Evolutionary conservation across 2,797 vertebrate genomes (phyloP).

Genomic region (Momotus momota): DNA sequence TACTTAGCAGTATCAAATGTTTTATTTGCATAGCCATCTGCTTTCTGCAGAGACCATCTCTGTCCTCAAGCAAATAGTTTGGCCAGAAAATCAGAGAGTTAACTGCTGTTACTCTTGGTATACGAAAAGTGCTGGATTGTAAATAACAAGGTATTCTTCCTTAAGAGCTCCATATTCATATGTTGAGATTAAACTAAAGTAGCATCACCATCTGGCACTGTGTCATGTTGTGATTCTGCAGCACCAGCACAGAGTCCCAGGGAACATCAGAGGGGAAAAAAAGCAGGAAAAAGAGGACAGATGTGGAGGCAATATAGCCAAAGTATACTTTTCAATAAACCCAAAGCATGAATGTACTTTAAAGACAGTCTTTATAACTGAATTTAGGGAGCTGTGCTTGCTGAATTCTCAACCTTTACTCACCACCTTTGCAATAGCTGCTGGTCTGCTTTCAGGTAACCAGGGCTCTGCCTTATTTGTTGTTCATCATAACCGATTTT

Average conservation of each 20-base stretch:
- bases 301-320: not conserved
- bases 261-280: not conserved
- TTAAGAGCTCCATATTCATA: slow-evolving; percentile 3
- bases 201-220: slow-evolving; percentile 13
- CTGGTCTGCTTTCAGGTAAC: not conserved
- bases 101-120: not conserved
- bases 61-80: not conserved
- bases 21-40: not conserved
- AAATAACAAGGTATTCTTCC: not conserved
- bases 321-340: not conserved
- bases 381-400: not conserved
- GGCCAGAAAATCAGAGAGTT: not conserved
- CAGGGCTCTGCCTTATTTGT: not conserved
- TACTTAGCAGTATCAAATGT: not conserved
- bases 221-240: not conserved
- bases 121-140: not conserved
- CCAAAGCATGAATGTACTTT: not conserved
- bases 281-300: not conserved
- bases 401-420: not conserved
- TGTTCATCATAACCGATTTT: not conserved
- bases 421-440: not conserved
- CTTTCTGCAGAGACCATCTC: not conserved
- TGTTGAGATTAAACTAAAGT: slow-evolving; percentile 8
- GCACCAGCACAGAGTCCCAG: not conserved
- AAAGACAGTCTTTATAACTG: not conserved